phyloP scores from a whole-genome alignment of 2,888 invertebrate genomes.

The Ennomos erosarius region DNA sequence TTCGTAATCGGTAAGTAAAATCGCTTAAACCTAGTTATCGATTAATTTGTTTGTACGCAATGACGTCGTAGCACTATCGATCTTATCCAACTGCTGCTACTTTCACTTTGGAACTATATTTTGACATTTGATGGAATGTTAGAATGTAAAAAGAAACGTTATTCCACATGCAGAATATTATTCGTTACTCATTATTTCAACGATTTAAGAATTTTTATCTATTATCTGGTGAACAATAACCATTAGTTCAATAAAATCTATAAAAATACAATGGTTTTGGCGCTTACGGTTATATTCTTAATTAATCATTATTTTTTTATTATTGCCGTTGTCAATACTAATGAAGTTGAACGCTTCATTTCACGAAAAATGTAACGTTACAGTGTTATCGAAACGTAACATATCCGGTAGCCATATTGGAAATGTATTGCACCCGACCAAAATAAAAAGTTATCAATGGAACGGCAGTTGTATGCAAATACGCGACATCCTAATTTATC shows the following conservation, averaged over 20 bases:
- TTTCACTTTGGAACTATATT: conserved; percentile 44
- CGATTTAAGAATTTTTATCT: too few relatives aligned
- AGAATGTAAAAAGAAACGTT: conserved; percentile 51
- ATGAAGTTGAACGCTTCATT: neutral
- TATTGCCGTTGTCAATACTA: neutral
- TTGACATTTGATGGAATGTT: conserved; percentile 32
- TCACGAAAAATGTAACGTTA: conserved; percentile 29
- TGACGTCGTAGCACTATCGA: conserved; percentile 53
- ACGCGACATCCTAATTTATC: conserved; percentile 43
- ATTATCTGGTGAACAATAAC: too few relatives aligned
- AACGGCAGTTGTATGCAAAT: conserved; percentile 49
- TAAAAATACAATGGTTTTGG: too few relatives aligned
- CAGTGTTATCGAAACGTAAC: conserved; percentile 57
- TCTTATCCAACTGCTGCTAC: conserved; percentile 51
- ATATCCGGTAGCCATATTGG: conserved; percentile 75
- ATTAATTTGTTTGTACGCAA: conserved; percentile 53
- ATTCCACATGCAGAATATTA: too few relatives aligned
- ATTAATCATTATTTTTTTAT: too few relatives aligned
- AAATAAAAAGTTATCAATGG: conserved; percentile 52
- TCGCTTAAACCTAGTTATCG: conserved; percentile 21
- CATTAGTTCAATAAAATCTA: too few relatives aligned
- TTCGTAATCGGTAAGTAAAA: conserved; percentile 86
- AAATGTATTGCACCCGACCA: conserved; percentile 62
- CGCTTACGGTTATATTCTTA: too few relatives aligned
- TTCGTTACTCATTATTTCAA: too few relatives aligned